A percentile compares a stretch with the other conserved stretches of the same genome.
phyloP scores from a whole-genome alignment of 2,888 invertebrate genomes.

The Ecliptopera silaceata region DNA sequence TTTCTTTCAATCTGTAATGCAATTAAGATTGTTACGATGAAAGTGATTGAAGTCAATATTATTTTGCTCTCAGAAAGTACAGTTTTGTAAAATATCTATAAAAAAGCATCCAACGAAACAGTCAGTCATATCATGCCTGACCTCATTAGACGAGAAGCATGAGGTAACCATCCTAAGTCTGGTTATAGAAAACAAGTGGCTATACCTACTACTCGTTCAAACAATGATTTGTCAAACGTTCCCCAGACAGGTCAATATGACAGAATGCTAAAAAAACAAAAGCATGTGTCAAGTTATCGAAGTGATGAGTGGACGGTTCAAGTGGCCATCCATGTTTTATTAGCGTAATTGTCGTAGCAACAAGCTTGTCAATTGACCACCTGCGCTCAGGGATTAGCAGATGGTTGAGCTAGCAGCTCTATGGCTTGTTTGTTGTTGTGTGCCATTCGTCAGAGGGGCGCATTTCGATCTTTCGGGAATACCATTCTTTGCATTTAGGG shows the following conservation, averaged over 20 bases:
- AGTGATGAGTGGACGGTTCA: slow-evolving; percentile 46
- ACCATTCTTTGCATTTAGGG: no score
- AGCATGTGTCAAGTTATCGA: slow-evolving; percentile 23
- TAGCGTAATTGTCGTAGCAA: slow-evolving; percentile 50
- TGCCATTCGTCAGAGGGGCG: background rate
- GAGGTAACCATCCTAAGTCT: no score
- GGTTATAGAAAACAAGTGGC: no score
- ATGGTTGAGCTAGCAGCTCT: slow-evolving; percentile 17
- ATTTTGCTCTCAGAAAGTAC: background rate
- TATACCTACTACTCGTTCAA: no score
- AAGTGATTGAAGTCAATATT: slow-evolving; percentile 39
- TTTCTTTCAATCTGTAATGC: slow-evolving; percentile 22
- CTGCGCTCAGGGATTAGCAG: slow-evolving; percentile 34
- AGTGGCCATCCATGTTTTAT: slow-evolving; percentile 56
- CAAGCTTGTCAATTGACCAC: slow-evolving; percentile 35
- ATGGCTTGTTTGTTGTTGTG: slow-evolving; percentile 1
- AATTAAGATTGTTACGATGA: slow-evolving; percentile 42
- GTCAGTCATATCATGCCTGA: no score
- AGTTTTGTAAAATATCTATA: no score
- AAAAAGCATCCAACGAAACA: no score
- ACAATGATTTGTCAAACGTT: slow-evolving; percentile 23
- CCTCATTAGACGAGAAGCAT: no score
- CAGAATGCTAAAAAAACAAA: slow-evolving; percentile 23
- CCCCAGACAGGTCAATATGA: slow-evolving; percentile 13
- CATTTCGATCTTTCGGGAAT: no score